A percentile compares a stretch with the other conserved stretches of the same genome.
These are phyloP conservation scores for Chromobotia macracanthus DNA, from an alignment of 2,797 vertebrate genomes.

Conservation along the genomic window DNA sequence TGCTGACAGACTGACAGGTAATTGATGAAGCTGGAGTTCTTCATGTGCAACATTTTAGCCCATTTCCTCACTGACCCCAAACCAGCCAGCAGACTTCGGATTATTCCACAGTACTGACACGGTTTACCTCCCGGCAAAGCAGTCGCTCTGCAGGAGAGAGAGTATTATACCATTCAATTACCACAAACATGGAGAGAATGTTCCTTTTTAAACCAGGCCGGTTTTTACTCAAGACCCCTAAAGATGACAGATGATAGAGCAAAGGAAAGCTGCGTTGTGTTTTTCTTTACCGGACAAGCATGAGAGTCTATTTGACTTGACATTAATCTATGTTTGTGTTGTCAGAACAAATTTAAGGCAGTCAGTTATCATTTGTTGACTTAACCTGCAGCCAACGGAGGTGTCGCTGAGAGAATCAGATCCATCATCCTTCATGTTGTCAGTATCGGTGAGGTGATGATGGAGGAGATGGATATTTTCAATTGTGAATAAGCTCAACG, in stretches of 20 bases:
- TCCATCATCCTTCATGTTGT: conserved; percentile 17
- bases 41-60: conserved; percentile 31
- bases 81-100: neutral
- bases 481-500: neutral
- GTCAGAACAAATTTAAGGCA: conserved; percentile 29
- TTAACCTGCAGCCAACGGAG: neutral
- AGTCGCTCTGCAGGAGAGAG: conserved; percentile 19
- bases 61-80: neutral
- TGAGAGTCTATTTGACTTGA: conserved; percentile 15
- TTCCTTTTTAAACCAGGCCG: neutral
- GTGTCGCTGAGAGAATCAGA: neutral
- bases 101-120: conserved; percentile 45
- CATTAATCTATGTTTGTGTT: conserved; percentile 1
- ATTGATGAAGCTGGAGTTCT: conserved; percentile 34
- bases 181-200: conserved; percentile 20
- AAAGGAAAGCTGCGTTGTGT: neutral
- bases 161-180: conserved; percentile 27
- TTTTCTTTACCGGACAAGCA: neutral
- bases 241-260: conserved; percentile 4
- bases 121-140: conserved; percentile 15
- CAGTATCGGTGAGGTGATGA: conserved; percentile 11
- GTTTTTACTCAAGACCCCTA: neutral
- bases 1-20: conserved; percentile 35
- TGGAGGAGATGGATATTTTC: neutral
- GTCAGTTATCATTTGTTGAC: conserved; percentile 10